Evolutionary conservation across 2,113 vertebrate genomes (phyloP).

Genomic region (Petrocephalus zakoni): DNA sequence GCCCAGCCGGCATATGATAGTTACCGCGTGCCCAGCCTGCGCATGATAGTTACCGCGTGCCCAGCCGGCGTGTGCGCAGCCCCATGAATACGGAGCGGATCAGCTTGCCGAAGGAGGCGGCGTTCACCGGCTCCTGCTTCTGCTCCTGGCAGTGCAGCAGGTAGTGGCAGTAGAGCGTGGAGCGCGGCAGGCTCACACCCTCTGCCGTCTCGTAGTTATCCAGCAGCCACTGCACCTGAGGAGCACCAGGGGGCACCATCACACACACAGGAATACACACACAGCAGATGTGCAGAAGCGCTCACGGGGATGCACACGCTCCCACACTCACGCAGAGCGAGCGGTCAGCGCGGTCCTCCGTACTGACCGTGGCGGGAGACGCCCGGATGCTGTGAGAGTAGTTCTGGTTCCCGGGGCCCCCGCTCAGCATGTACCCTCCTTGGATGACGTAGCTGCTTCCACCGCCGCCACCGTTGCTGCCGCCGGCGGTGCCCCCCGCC

Average conservation of each 20-base stretch:
- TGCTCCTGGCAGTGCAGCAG: conserved; percentile 88
- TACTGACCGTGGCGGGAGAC: conserved; percentile 81
- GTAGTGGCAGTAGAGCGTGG: conserved; percentile 89
- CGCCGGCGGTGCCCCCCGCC: conserved; percentile 19
- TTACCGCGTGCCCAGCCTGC: conserved; percentile 83
- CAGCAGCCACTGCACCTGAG: conserved; percentile 82
- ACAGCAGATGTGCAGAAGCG: neutral
- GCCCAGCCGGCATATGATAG: conserved; percentile 76
- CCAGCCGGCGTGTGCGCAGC: conserved; percentile 75
- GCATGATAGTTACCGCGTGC: conserved; percentile 87
- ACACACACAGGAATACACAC: neutral
- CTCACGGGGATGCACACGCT: neutral
- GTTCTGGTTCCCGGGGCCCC: conserved; percentile 63
- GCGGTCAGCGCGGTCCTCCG: neutral
- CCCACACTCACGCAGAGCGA: neutral
- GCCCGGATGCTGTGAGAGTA: conserved; percentile 81
- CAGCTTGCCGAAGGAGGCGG: conserved; percentile 86
- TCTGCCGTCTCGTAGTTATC: conserved; percentile 89
- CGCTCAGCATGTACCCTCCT: conserved; percentile 72
- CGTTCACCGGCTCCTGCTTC: conserved; percentile 85
- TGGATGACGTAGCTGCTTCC: conserved; percentile 72
- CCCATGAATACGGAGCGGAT: conserved; percentile 89
- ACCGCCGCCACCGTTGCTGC: conserved; percentile 46
- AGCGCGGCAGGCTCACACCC: conserved; percentile 82
- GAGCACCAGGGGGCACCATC: neutral